Evolutionary conservation across 2,797 vertebrate species (phyloP), one percentile per base, ranked within the genome.

Genomic region (Channallabes apus): DNA sequence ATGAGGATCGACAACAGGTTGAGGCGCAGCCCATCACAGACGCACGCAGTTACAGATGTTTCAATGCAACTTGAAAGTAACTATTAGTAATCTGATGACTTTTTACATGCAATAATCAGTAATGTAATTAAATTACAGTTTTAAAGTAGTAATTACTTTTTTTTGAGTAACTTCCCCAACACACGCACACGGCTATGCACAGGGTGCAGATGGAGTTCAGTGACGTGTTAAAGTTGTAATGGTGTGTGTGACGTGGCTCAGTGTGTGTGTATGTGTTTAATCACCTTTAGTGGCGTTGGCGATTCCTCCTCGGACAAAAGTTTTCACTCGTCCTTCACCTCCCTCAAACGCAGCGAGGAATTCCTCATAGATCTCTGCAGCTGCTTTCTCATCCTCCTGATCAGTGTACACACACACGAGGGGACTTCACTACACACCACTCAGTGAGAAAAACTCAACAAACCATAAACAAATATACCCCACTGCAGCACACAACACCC

Each of bases 341-440:
- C 98, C 98, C 94, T 99, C 98, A 93, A 99, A 99, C 18, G 98
- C 97, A 89, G 98, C 98, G 77, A 99, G 97, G 94, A 99, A 99
- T 90, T 99, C 98, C 91, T 99, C 98, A 90, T 99, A 99, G 87
- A 99, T 99, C 91, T 99, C 98, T 83, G 98, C 98, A 86, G 98
- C 98, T 87, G 98, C 98, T 87, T 97, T 96, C 91, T 99, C 98
- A 93, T 99, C 98, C 94, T 99, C 98, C 98, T 99, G 93, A 87
- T 77, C 15, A 77, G 12, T 27, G 90, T 11, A 86, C 6, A 87
- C 22, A 69, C 22, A 77, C 46, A 11, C 51, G 12, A 6, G 20
- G 3, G 18, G 22, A 61, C 59, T 61, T 6, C 18, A 18, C 18
- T 20, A n/a, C 46, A 38, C 14, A 76, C 12, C 41, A 41, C 41